phyloP scores from a whole-genome alignment of 1,140 invertebrate species.

The Sinonovacula constricta region DNA sequence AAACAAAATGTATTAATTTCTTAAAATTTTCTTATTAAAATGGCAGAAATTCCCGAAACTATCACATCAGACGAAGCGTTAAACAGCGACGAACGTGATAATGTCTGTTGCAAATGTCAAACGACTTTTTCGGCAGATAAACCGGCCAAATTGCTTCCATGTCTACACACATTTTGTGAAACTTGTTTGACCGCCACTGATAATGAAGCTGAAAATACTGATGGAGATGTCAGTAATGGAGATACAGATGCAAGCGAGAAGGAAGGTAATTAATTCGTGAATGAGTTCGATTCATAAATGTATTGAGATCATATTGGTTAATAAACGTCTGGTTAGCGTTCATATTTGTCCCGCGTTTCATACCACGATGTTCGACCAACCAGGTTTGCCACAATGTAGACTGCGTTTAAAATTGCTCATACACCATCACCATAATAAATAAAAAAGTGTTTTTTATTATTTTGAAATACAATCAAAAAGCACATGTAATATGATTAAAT shows the following conservation, averaged over 20 bases:
- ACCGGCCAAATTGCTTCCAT: constrained; percentile 89
- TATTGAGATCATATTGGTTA: not conserved
- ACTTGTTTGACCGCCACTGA: constrained; percentile 82
- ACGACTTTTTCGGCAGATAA: constrained; percentile 80
- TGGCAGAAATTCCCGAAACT: constrained; percentile 3
- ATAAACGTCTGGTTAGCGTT: too few relatives aligned
- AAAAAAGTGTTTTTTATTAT: too few relatives aligned
- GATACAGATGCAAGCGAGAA: not conserved
- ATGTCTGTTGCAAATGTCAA: constrained; percentile 80
- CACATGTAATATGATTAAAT: too few relatives aligned
- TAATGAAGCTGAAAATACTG: constrained; percentile 4
- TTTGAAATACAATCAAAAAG: too few relatives aligned
- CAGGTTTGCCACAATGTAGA: too few relatives aligned
- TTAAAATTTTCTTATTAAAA: too few relatives aligned
- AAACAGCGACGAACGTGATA: constrained; percentile 8
- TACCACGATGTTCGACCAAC: too few relatives aligned
- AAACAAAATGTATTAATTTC: too few relatives aligned
- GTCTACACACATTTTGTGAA: constrained; percentile 89
- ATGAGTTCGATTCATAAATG: not conserved
- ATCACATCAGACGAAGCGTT: not conserved
- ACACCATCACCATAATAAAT: too few relatives aligned
- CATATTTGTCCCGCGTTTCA: too few relatives aligned
- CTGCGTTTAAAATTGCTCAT: too few relatives aligned
- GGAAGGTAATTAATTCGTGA: not conserved
- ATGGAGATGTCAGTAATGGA: not conserved